Evolutionary conservation across 2,113 vertebrate genomes (phyloP).

Genomic region (Addax nasomaculatus): DNA sequence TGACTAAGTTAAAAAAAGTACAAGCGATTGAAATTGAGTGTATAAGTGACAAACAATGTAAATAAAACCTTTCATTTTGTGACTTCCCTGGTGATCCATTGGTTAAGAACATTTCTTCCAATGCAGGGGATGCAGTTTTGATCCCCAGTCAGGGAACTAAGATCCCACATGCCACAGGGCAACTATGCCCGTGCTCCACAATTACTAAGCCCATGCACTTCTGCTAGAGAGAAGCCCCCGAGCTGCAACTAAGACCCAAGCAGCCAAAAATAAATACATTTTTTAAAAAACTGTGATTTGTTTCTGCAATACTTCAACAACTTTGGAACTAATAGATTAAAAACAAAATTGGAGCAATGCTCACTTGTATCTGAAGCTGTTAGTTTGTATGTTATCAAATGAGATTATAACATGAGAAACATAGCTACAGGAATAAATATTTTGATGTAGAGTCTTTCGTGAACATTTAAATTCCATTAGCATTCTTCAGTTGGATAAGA

Average conservation of each 20-base stretch:
- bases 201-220: neutral
- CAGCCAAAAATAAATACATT: neutral
- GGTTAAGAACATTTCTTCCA: neutral
- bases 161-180: neutral
- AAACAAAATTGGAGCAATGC: neutral
- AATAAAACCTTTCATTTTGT: neutral
- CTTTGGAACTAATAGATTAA: neutral
- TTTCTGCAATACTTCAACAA: neutral
- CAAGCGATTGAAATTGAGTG: neutral
- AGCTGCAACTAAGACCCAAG: neutral
- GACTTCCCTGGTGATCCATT: neutral
- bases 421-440: neutral
- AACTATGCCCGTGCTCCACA: neutral
- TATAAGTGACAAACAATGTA: neutral
- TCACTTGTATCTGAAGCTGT: neutral
- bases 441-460: neutral
- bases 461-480: neutral
- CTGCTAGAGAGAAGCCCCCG: neutral
- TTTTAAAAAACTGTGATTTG: neutral
- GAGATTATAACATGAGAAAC: neutral
- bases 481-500: neutral
- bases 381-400: neutral
- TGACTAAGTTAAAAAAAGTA: neutral
- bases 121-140: neutral
- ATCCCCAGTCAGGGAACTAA: neutral